phyloP scores from a whole-genome alignment of 2,888 invertebrate genomes.

The Callosobruchus maculatus region DNA sequence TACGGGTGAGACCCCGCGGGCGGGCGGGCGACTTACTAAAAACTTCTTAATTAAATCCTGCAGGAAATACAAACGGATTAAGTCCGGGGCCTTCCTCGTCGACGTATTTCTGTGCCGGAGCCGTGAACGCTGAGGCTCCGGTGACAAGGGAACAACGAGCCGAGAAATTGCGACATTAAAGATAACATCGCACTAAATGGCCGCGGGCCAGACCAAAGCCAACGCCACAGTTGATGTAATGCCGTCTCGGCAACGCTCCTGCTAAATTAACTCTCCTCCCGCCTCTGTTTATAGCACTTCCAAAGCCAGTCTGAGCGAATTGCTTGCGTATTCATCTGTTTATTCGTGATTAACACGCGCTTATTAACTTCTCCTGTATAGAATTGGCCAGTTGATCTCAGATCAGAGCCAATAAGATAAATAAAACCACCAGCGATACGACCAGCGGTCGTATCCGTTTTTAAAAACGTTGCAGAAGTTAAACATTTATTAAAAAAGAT shows the following conservation, averaged over 20 bases:
- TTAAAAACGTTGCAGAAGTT: too few species aligned
- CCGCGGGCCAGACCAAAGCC: conserved; percentile 39
- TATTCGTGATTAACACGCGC: too few species aligned
- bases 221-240: not conserved
- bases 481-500: too few species aligned
- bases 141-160: conserved; percentile 47
- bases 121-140: not conserved
- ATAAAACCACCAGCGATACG: too few species aligned
- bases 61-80: conserved; percentile 31
- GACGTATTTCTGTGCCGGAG: not conserved
- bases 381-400: too few species aligned
- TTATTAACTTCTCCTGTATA: too few species aligned
- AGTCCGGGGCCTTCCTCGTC: too few species aligned
- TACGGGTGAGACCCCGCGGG: conserved; percentile 7
- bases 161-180: conserved; percentile 50
- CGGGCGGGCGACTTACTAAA: conserved; percentile 7
- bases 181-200: conserved; percentile 51
- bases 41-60: conserved; percentile 39
- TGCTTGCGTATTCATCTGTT: not conserved
- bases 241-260: not conserved
- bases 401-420: too few species aligned
- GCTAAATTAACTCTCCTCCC: not conserved
- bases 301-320: not conserved
- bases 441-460: too few species aligned
- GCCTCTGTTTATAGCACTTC: not conserved